Base-by-base conservation (phyloP, 1,140 invertebrate genomes). In the Coelopa frigida region DNA sequence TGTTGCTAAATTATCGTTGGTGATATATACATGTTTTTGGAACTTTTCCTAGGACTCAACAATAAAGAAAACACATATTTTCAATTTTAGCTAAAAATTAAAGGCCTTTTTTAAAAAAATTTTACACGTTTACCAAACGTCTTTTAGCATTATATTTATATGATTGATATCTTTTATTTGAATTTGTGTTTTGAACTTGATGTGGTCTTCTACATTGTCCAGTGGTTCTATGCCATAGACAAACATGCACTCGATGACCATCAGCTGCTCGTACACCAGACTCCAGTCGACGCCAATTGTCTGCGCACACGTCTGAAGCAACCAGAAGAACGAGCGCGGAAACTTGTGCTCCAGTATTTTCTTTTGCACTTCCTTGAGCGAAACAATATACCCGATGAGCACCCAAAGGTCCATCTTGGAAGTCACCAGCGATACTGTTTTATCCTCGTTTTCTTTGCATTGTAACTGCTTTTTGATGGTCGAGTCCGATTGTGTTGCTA, bases 281-380 rank as follows among this genome's bases (percentile, higher is more conserved):
- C 65, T 50, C 21, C 54, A 57, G 1, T 56, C 49, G 44, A 75
- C 70, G 50, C 74, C 72, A 11, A 73, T 49, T 15, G 69, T 55
- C 15, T 57, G 49, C 2, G 75, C 70, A 46, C 75, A 76, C 37
- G 73, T 73, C 20, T 71, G 71, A 5, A 78, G 49, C 3, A 78
- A 49, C 76, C 76, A 78, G 17, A 64, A 61, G 48, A 77, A 78
- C 54, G 56, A 73, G 12, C 51, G 29, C 3, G 76, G 72, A 11
- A 78, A 64, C 10, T 67, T 51, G 24, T 56, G 59, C 51, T 72
- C 55, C 0, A 75, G 57, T 23, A 70, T 27, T 23, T 67, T 51
- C 20, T 71, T 47, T 29, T 59, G 52, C 14, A 41, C 35, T n/a
- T 35, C 11, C 2, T 52, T 50, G 3, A 55, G 50, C 4, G 51